phyloP scores from a whole-genome alignment of 2,113 vertebrate species.

The Oncorhynchus masou region DNA sequence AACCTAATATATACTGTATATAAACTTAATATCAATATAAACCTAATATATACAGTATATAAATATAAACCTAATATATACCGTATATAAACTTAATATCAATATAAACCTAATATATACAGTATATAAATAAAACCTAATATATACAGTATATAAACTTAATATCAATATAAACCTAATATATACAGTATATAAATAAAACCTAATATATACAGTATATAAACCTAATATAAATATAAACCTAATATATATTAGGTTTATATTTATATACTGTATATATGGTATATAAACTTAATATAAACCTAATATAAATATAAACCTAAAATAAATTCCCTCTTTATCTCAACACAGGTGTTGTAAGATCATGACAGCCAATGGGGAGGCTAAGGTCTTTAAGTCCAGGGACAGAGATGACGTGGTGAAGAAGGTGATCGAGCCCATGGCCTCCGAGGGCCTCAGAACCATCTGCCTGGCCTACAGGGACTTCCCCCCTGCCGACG shows the following conservation, averaged over 20 bases:
- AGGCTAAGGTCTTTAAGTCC: constrained; percentile 83
- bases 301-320: neutral
- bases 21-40: neutral
- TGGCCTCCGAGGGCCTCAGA: constrained; percentile 94
- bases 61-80: neutral
- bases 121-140: neutral
- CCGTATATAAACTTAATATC: no score
- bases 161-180: neutral
- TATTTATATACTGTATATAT: no score
- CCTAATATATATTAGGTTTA: neutral
- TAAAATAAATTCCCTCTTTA: neutral
- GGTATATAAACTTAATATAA: neutral
- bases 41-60: neutral
- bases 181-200: neutral
- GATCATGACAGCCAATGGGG: constrained; percentile 83
- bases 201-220: neutral
- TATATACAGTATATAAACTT: neutral
- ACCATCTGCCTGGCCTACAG: constrained; percentile 96
- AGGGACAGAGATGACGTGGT: constrained; percentile 87
- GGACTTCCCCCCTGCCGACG: constrained; percentile 85
- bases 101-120: neutral
- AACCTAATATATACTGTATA: no score
- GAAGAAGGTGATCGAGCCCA: constrained; percentile 91
- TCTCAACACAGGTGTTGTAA: constrained; percentile 84
- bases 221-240: neutral